Evolutionary conservation across 2,113 vertebrate species (phyloP), one percentile per base, ranked within the genome.

Genomic region (Dermatemys mawii): DNA sequence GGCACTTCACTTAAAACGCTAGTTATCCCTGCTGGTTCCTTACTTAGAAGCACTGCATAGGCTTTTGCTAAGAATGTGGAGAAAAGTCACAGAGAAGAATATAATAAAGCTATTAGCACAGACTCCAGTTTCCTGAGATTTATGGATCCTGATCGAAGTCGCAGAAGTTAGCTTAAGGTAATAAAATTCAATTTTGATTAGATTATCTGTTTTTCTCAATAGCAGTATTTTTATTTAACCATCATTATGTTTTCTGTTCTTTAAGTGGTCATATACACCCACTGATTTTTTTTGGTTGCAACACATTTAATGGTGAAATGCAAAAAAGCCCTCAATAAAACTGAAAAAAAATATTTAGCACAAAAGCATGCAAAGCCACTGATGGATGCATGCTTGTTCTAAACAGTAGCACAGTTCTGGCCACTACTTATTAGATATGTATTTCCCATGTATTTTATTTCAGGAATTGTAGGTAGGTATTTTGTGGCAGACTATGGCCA

Each of bases 1-100:
- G 97, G 97, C 97, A 97, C 98, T 98, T 98, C 97, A 89, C 96
- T 98, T 98, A 96, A 97, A 98, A 97, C 79, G 92, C 97, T 95
- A 93, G 92, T 96, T 96, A 88, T 92, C 95, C 96, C 11, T 53
- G 94, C 94, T 92, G 93, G 53, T 67, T 94, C 87, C 86, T 93
- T 63, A 76, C 88, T 79, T 48, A 67, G 53, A 50, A 67, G 49
- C 73, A 87, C 88, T 55, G 96, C 86, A 94, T 93, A 96, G 81
- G 81, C 90, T 97, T 90, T 46, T 86, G 80, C 88, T 92, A 57
- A 83, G 13, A 95, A 93, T 63, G 97, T 95, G 93, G 84, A 84
- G 88, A 84, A 93, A 89, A 81, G 53, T 86, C 93, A 92, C 95
- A 6, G 70, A 70, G 73, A 79, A 93, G 83, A 88, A 93, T 1